Percentiles rank a stretch among this genome's conserved stretches.
These are phyloP conservation scores for Ametastegia equiseti DNA, from an alignment of 2,888 invertebrate species.

Conservation along the genomic window DNA sequence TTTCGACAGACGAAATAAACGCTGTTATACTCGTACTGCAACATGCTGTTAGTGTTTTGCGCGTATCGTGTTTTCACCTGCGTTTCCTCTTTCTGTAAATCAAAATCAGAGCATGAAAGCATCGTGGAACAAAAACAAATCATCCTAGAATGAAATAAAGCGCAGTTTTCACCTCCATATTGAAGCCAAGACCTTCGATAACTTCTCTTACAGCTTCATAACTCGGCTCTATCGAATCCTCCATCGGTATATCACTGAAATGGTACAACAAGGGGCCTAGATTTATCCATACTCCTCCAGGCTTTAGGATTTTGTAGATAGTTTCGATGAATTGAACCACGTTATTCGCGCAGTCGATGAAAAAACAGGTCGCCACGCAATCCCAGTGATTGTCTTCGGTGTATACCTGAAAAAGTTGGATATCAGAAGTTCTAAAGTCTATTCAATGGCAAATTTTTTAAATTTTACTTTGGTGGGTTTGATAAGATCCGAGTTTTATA, in stretches of 20 bases:
- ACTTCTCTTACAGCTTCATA: slow-evolving; percentile 90
- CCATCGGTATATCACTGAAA: slow-evolving; percentile 89
- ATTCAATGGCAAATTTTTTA: not conserved
- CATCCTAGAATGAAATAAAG: not conserved
- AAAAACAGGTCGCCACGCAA: slow-evolving; percentile 97
- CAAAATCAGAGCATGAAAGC: too few species aligned
- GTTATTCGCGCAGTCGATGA: slow-evolving; percentile 98
- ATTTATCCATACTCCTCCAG: slow-evolving; percentile 94
- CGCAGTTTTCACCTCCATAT: slow-evolving; percentile 80
- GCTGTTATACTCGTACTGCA: slow-evolving; percentile 94
- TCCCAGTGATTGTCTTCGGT: slow-evolving; percentile 87
- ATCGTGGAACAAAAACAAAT: not conserved
- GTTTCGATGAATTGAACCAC: slow-evolving; percentile 96
- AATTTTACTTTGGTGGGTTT: not conserved
- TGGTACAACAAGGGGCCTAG: slow-evolving; percentile 95
- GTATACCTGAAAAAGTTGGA: slow-evolving; percentile 79
- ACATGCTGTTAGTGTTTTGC: slow-evolving; percentile 95
- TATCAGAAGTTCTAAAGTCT: not conserved
- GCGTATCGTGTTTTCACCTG: slow-evolving; percentile 92
- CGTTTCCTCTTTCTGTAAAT: slow-evolving; percentile 85
- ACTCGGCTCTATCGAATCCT: slow-evolving; percentile 95
- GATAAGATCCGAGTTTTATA: slow-evolving; percentile 68
- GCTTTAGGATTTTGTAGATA: slow-evolving; percentile 92
- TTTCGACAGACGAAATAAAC: slow-evolving; percentile 95
- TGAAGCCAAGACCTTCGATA: slow-evolving; percentile 90